Evolutionary conservation across 2,113 vertebrate genomes (phyloP), one percentile per base, ranked within the genome.

Genomic region (Phrynosoma platyrhinos): DNA sequence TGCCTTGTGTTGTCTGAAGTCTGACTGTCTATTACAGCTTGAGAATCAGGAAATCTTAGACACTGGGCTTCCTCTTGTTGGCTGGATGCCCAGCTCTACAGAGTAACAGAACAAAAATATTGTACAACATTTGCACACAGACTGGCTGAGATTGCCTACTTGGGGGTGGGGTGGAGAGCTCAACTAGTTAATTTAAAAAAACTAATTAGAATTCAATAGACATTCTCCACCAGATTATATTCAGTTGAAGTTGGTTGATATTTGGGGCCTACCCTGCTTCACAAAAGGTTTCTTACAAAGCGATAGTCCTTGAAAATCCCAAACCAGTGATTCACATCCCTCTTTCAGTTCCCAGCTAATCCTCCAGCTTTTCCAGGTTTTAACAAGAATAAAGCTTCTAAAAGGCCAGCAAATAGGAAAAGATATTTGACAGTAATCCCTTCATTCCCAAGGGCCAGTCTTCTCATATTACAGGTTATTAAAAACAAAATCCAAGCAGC

Each of bases 371-470:
- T 88, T 74, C 87, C 80, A 13, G 0, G 79, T 89, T 82, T 82
- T 82, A 76, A 81, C 84, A 2, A 87, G 90, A 91, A 92, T 91
- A 71, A 91, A 94, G 92, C 93, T 85, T 90, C 92, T 86, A 0
- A 0, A 93, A 94, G 90, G 90, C 90, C 1, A 13, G 87, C 83
- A 92, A 93, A 81, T 79, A 87, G 88, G 91, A 93, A 91, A 84
- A 90, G 89, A 86, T 94, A 93, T 93, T 94, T 94, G 93, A 90
- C 90, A 93, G 78, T 95, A 95, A 96, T 96, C 90, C 92, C 75
- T 74, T 83, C 5, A 42, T 42, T 94, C 93, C 91, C 92, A 80
- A 0, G n/a, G 91, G 93, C 75, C 21, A 79, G 92, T 79, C 90
- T 92, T 91, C 93, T 96, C 88, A 87, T 93, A 92, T 92, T 93